Evolutionary conservation across 2,113 vertebrate genomes (phyloP).

Genomic region (Cephalopterus ornatus): DNA sequence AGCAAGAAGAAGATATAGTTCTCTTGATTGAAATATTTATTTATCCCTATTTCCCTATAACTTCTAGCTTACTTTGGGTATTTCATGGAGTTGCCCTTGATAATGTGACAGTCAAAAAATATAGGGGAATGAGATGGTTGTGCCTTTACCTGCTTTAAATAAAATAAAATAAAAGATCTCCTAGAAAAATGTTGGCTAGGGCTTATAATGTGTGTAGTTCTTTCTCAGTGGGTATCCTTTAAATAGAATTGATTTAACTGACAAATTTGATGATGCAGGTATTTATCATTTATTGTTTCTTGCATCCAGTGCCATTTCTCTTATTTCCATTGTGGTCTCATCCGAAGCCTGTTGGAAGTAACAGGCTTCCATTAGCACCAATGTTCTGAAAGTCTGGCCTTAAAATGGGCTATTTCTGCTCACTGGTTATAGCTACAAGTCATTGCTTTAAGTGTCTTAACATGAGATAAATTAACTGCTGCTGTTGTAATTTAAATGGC

Average conservation of each 20-base stretch:
- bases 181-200: not conserved
- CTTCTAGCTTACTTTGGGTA: not conserved
- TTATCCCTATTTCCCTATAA: not conserved
- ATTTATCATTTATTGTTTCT: not conserved
- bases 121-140: not conserved
- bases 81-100: not conserved
- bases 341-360: not conserved
- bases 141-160: not conserved
- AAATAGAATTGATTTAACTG: not conserved
- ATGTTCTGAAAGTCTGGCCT: not conserved
- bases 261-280: not conserved
- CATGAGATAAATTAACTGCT: slow-evolving; percentile 12
- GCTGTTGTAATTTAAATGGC: not conserved
- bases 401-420: slow-evolving; percentile 11
- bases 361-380: not conserved
- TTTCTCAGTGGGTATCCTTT: not conserved
- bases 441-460: not conserved
- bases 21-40: not conserved
- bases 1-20: not conserved
- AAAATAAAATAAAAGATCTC: not conserved
- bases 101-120: not conserved
- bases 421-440: not conserved
- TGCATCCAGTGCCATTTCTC: not conserved
- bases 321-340: not conserved
- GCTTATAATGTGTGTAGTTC: not conserved